Evolutionary conservation across 2,888 invertebrate genomes (phyloP).

Genomic region (Minunthozetes semirufus): DNA sequence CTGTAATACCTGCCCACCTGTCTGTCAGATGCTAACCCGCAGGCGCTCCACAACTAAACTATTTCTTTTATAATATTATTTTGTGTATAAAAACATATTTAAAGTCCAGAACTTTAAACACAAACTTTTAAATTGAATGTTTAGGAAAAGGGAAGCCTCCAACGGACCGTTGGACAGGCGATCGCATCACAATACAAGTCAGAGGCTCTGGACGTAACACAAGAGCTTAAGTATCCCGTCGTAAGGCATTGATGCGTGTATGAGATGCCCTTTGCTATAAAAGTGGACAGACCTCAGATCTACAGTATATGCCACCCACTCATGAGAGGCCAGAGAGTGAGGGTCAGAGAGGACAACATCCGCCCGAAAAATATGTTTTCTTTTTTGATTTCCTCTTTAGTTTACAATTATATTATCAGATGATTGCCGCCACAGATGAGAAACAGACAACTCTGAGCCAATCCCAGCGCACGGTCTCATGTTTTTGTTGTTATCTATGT

Average conservation of each 20-base stretch:
- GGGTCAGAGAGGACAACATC: constrained; percentile 8
- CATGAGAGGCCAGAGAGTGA: neutral
- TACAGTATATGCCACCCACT: neutral
- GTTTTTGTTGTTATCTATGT: neutral
- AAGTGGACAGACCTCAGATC: neutral
- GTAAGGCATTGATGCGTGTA: neutral
- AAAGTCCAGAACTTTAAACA: constrained; percentile 14
- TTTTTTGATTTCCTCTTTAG: constrained; percentile 20
- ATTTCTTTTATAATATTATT: neutral
- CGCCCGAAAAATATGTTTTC: neutral
- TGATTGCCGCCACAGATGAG: neutral
- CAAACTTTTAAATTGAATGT: neutral
- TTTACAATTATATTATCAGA: neutral
- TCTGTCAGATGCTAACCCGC: constrained; percentile 29
- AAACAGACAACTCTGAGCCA: neutral
- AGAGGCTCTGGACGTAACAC: neutral
- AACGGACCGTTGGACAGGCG: neutral
- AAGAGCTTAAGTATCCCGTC: constrained; percentile 9
- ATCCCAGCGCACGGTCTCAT: neutral
- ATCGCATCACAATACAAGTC: neutral
- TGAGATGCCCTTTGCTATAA: neutral
- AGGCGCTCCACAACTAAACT: constrained; percentile 22
- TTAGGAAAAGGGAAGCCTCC: too few species aligned
- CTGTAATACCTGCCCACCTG: constrained; percentile 25
- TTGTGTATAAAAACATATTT: neutral